phyloP scores from a whole-genome alignment of 2,888 invertebrate genomes.

The Julus scanicus region DNA sequence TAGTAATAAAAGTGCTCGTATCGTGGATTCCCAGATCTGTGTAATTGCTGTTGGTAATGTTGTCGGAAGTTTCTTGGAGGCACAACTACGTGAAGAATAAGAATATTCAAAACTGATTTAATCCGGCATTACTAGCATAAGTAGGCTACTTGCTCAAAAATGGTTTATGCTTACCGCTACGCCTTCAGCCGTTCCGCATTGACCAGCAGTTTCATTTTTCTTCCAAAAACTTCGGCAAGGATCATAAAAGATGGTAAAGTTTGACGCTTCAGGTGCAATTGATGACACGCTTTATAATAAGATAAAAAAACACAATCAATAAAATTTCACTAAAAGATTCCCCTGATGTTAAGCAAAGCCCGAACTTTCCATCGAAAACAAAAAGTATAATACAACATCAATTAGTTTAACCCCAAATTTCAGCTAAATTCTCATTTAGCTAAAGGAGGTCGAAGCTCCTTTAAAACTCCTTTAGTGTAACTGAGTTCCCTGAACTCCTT shows the following conservation, averaged over 20 bases:
- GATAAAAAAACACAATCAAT: neutral
- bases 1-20: neutral
- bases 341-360: neutral
- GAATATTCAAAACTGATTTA: neutral
- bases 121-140: neutral
- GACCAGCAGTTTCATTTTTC: neutral
- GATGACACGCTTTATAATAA: neutral
- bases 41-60: neutral
- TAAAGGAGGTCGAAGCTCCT: too few species aligned
- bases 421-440: too few species aligned
- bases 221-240: neutral
- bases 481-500: too few species aligned
- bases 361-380: neutral
- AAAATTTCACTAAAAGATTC: too few species aligned
- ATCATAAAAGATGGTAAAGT: neutral
- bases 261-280: neutral
- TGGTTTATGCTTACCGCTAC: neutral
- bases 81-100: neutral
- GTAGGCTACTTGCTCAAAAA: neutral
- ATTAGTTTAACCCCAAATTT: neutral
- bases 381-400: neutral
- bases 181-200: neutral
- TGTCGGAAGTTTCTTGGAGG: neutral
- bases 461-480: too few species aligned
- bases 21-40: neutral